These are phyloP conservation scores for Leptopterna dolabrata DNA, from an alignment of 2,888 invertebrate genomes.

Conservation along the genomic window DNA sequence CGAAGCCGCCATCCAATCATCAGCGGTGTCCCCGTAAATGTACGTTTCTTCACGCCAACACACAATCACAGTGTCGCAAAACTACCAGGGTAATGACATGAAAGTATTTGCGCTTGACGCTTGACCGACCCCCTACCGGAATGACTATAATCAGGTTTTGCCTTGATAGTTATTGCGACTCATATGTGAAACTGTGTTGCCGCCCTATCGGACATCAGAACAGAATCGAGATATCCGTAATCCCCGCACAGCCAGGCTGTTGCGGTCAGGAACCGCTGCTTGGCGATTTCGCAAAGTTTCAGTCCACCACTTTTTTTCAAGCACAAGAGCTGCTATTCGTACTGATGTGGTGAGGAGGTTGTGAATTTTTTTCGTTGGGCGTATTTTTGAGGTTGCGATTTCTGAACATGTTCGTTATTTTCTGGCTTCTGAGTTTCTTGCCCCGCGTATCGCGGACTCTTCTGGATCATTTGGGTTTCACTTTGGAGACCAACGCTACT, in stretches of 20 bases:
- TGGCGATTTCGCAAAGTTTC: conserved; percentile 35
- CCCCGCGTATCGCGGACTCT: background rate
- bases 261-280: background rate
- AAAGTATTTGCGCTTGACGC: conserved; percentile 36
- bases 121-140: background rate
- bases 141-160: conserved; percentile 26
- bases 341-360: conserved; percentile 12
- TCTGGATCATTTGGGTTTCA: background rate
- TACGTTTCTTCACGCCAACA: background rate
- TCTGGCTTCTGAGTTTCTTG: background rate
- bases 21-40: background rate
- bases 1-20: too few species aligned
- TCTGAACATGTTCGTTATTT: background rate
- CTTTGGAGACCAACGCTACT: background rate
- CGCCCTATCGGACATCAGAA: too few species aligned
- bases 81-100: background rate
- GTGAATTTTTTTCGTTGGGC: background rate
- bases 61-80: conserved; percentile 30
- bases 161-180: conserved; percentile 29
- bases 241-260: background rate
- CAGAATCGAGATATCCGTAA: background rate
- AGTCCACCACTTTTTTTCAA: background rate
- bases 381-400: conserved; percentile 22
- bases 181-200: background rate
- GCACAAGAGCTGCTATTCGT: background rate